These are phyloP conservation scores for Galagoides demidoff DNA, from an alignment of 2,797 vertebrate species.

Conservation along the genomic window DNA sequence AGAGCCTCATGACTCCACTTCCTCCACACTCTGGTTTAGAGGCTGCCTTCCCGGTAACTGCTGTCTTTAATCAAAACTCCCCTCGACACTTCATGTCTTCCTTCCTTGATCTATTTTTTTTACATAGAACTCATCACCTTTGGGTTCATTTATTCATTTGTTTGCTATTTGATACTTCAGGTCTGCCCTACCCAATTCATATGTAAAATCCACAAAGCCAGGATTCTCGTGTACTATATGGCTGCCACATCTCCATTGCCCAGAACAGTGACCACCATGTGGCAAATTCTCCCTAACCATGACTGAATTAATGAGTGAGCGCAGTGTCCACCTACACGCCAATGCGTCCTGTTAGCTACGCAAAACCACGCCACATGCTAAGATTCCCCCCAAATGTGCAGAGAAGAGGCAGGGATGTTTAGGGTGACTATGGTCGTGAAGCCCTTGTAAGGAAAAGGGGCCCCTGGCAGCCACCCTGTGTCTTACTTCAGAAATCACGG, in stretches of 20 bases:
- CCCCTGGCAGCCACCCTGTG: background rate
- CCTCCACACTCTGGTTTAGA: background rate
- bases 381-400: background rate
- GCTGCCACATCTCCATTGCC: background rate
- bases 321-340: background rate
- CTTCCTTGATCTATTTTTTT: background rate
- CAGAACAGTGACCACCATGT: accelerated
- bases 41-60: background rate
- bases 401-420: background rate
- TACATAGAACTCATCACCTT: background rate
- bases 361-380: background rate
- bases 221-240: background rate
- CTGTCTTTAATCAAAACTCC: background rate
- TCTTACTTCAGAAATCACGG: background rate
- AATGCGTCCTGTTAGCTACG: background rate
- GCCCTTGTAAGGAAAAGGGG: background rate
- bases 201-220: background rate
- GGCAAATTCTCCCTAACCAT: background rate
- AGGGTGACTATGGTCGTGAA: background rate
- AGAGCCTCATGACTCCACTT: background rate
- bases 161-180: background rate
- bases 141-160: background rate
- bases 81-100: background rate
- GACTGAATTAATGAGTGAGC: background rate
- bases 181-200: background rate